A percentile compares a stretch with the other conserved stretches of the same genome.
Conservation (phyloP, 2,113 vertebrate species). For the Sinocyclocheilus rhinocerous region DNA sequence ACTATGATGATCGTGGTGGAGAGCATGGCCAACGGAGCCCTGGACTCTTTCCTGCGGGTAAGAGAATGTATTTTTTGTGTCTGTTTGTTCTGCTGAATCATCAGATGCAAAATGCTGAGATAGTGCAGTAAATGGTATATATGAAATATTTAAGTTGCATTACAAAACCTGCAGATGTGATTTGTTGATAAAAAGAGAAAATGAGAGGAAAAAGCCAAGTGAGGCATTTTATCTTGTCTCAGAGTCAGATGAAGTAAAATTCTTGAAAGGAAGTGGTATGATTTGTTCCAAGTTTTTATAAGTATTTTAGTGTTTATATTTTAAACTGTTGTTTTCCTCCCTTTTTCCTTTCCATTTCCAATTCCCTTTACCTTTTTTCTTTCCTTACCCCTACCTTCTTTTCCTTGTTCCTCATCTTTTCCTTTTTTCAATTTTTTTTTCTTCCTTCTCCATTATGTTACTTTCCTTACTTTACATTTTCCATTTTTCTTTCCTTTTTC, state of each 20-base stretch:
- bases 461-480: not conserved
- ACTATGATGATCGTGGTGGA: constrained; percentile 94
- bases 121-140: not conserved
- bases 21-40: constrained; percentile 85
- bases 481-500: not conserved
- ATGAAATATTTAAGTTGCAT: constrained; percentile 27
- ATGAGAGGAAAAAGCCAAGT: not conserved
- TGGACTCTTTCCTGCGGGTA: constrained; percentile 93
- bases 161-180: not conserved
- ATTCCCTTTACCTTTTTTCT: not conserved
- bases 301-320: not conserved
- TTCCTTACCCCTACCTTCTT: not conserved
- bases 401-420: not conserved
- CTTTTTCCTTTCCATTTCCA: not conserved
- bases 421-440: constrained; percentile 4
- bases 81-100: not conserved
- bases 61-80: constrained; percentile 56
- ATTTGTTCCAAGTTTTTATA: not conserved
- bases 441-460: not conserved
- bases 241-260: not conserved
- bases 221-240: not conserved
- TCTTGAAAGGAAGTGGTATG: not conserved
- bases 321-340: not conserved
- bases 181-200: not conserved
- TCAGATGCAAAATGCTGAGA: constrained; percentile 4